These are phyloP conservation scores for Flexamia atlantica DNA, from an alignment of 2,888 invertebrate genomes.

Conservation along the genomic window DNA sequence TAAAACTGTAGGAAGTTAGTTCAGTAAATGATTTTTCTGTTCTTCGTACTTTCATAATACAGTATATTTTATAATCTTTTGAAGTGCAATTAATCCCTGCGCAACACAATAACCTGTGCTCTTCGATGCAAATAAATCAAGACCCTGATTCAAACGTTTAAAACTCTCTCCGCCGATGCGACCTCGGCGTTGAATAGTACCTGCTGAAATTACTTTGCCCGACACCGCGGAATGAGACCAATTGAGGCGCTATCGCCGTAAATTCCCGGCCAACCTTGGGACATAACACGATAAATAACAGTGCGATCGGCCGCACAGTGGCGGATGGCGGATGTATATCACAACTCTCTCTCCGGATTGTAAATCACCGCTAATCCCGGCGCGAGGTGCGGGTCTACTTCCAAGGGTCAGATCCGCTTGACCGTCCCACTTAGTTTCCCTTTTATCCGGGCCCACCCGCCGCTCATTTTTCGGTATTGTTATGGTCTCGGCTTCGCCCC, in stretches of 20 bases:
- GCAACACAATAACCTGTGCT: no score
- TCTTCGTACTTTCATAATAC: no score
- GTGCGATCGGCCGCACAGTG: not conserved
- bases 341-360: conserved; percentile 16
- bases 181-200: no score
- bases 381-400: conserved; percentile 34
- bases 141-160: no score
- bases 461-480: conserved; percentile 33
- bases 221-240: no score
- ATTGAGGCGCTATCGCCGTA: not conserved
- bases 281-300: conserved; percentile 17
- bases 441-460: conserved; percentile 46
- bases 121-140: no score
- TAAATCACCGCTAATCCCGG: conserved; percentile 44
- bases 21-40: no score
- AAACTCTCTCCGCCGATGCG: no score
- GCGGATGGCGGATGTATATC: conserved; percentile 34
- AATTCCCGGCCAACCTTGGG: conserved; percentile 39
- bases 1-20: no score
- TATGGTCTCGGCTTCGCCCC: not conserved
- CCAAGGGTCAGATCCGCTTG: conserved; percentile 47
- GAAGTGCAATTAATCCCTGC: no score
- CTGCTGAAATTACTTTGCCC: no score
- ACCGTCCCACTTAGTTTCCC: conserved; percentile 49
- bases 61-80: no score